Conservation (phyloP, 2,888 invertebrate genomes). For the Abrostola tripartita region DNA sequence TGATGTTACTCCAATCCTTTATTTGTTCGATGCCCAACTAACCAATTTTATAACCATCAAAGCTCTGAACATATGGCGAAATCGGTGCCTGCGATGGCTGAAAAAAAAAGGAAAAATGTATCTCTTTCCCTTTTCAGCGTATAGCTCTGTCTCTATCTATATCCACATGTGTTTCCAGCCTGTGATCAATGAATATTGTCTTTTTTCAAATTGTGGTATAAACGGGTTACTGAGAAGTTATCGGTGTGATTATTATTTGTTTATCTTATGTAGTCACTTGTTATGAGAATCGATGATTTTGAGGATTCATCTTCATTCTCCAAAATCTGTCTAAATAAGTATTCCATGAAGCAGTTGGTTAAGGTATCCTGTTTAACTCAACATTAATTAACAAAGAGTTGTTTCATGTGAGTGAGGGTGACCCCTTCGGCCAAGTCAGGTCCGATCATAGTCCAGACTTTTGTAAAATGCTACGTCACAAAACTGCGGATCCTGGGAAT, state of each 20-base stretch:
- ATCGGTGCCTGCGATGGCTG: conserved; percentile 72
- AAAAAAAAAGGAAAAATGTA: conserved; percentile 66
- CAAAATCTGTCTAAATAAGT: not conserved
- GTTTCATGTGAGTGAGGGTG: no score
- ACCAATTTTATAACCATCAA: conserved; percentile 70
- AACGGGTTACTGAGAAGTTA: conserved; percentile 65
- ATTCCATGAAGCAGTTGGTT: not conserved
- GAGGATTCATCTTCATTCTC: not conserved
- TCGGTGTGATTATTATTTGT: conserved; percentile 48
- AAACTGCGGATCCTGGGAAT: no score
- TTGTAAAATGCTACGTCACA: no score
- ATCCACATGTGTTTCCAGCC: conserved; percentile 78
- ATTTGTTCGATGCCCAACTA: conserved; percentile 52
- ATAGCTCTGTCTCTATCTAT: conserved; percentile 62
- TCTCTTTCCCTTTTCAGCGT: conserved; percentile 54
- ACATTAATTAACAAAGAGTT: no score
- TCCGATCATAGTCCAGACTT: no score
- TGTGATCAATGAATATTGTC: conserved; percentile 79
- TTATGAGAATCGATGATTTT: conserved; percentile 13
- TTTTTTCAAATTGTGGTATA: conserved; percentile 67
- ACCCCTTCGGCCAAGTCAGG: no score
- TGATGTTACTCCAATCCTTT: conserved; percentile 29
- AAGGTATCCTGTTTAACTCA: no score
- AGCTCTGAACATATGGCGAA: conserved; percentile 75
- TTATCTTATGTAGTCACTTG: conserved; percentile 18